phyloP scores from a whole-genome alignment of 2,888 invertebrate genomes.

The Torymus tubicola region DNA sequence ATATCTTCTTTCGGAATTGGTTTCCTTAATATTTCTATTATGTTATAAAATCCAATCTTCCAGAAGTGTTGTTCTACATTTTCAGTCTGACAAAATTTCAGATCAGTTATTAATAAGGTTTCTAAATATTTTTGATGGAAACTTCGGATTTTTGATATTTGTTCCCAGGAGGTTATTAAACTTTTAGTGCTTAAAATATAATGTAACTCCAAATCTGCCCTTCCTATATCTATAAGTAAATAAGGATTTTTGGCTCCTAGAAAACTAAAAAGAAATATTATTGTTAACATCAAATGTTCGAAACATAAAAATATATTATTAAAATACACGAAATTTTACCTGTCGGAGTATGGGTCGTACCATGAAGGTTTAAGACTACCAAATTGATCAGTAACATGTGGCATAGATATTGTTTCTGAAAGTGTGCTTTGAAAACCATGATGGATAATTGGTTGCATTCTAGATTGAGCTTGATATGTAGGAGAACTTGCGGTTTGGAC shows the following conservation, averaged over 20 bases:
- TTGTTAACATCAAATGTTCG: neutral
- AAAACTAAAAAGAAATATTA: slow-evolving; percentile 73
- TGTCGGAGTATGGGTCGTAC: slow-evolving; percentile 80
- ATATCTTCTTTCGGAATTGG: slow-evolving; percentile 80
- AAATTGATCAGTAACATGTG: slow-evolving; percentile 76
- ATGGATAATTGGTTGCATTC: slow-evolving; percentile 61
- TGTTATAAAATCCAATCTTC: slow-evolving; percentile 92
- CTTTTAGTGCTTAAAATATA: slow-evolving; percentile 81
- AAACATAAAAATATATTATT: neutral
- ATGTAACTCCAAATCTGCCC: slow-evolving; percentile 83
- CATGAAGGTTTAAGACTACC: slow-evolving; percentile 78
- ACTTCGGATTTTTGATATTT: slow-evolving; percentile 81
- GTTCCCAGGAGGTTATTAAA: slow-evolving; percentile 82
- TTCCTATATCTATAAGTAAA: slow-evolving; percentile 82
- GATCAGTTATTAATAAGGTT: slow-evolving; percentile 84
- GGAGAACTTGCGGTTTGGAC: slow-evolving; percentile 66
- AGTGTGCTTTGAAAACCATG: slow-evolving; percentile 67
- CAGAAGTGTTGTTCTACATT: slow-evolving; percentile 94
- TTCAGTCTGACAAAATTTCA: slow-evolving; percentile 91
- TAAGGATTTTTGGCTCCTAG: slow-evolving; percentile 81
- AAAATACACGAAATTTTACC: slow-evolving; percentile 63
- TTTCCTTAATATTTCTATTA: slow-evolving; percentile 89
- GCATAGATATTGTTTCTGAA: slow-evolving; percentile 64
- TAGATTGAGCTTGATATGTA: slow-evolving; percentile 67
- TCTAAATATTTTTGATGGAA: slow-evolving; percentile 84